Conservation (phyloP, 2,113 vertebrate genomes). For the Chamaetylas fuelleborni region DNA sequence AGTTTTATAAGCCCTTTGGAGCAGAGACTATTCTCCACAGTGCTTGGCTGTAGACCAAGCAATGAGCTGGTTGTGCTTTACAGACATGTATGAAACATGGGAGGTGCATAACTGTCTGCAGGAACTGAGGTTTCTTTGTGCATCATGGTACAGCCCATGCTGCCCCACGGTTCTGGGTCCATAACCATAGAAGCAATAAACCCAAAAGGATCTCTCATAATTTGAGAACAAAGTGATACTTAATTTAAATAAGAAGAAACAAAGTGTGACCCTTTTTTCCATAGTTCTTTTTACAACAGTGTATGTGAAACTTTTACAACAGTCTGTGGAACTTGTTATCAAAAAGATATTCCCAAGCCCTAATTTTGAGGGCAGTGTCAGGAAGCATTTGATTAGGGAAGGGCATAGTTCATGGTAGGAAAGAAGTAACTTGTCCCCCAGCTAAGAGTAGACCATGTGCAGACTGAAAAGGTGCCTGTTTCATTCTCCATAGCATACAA, state of each 20-base stretch:
- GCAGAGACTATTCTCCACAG: background rate
- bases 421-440: background rate
- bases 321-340: background rate
- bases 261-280: background rate
- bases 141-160: background rate
- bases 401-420: background rate
- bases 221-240: background rate
- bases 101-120: background rate
- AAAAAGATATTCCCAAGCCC: background rate
- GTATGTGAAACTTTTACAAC: background rate
- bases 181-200: background rate
- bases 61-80: background rate
- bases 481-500: background rate
- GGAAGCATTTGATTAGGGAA: background rate
- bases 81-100: fast-evolving
- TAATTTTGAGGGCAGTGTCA: background rate
- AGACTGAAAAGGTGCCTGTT: background rate
- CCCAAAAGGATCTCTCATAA: background rate
- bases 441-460: background rate
- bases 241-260: background rate
- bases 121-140: background rate
- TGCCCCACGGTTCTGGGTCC: background rate
- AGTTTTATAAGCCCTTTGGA: background rate
- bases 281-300: background rate
- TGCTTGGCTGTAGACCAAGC: background rate